phyloP scores from a whole-genome alignment of 1,140 invertebrate species.

The Drosophila pruinosa region DNA sequence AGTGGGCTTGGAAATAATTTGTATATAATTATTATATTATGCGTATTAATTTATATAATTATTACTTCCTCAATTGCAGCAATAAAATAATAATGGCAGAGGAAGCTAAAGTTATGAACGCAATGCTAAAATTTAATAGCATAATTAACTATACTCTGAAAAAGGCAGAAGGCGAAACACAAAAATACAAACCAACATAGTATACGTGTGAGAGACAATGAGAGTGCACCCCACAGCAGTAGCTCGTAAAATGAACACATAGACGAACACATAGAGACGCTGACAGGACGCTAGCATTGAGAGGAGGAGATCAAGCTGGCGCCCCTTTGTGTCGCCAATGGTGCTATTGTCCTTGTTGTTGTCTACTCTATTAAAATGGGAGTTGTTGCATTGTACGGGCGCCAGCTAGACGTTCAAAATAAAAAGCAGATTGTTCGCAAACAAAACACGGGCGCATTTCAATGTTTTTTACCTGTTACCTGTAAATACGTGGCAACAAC shows the following conservation, averaged over 20 bases:
- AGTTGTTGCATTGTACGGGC: conserved; percentile 45
- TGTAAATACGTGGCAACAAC: conserved; percentile 54
- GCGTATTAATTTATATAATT: conserved; percentile 21
- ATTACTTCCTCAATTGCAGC: conserved; percentile 23
- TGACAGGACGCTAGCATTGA: background rate
- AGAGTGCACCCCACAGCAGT: background rate
- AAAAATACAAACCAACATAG: background rate
- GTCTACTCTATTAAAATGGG: conserved; percentile 72
- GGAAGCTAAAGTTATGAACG: conserved; percentile 34
- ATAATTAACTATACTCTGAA: conserved; percentile 42
- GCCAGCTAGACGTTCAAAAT: conserved; percentile 76
- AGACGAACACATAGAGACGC: background rate
- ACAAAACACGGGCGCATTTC: conserved; percentile 76
- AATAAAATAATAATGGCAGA: conserved; percentile 28
- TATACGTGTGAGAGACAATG: conserved; percentile 1
- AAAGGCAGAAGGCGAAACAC: background rate
- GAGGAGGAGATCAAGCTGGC: conserved; percentile 23
- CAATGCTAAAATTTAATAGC: conserved; percentile 47
- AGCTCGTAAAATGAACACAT: conserved; percentile 10
- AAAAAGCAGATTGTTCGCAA: conserved; percentile 77
- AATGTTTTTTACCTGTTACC: conserved; percentile 76
- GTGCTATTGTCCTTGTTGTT: conserved; percentile 20
- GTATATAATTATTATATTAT: background rate
- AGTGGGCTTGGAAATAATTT: too few relatives aligned
- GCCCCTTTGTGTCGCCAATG: conserved; percentile 65